Base-by-base conservation (phyloP, 1,140 invertebrate species). In the Lepeophtheirus salmonis region DNA sequence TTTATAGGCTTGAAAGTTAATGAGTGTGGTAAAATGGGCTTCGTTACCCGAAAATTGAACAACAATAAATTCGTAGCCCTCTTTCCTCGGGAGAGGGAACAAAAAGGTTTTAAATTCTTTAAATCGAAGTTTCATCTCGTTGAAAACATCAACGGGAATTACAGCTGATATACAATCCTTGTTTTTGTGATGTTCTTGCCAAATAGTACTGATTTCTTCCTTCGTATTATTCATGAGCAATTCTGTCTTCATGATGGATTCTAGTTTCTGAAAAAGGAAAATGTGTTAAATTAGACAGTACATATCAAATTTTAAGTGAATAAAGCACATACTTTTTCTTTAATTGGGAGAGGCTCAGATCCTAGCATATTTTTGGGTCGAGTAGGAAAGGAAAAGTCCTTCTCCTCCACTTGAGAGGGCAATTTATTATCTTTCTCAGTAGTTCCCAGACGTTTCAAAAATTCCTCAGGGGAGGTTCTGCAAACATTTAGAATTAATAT, bases 41-140 rank as follows among this genome's bases (percentile, higher is more conserved):
- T 83, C 77, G 65, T 80, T 81, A 30, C 70, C 78, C 65, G 76
- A 73, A 72, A 83, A 82, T 70, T 91, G 86, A 62, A 77, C 77
- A 70, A 91, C 75, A 59, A 89, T 80, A 67, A 90, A 91, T 71
- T 94, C 89, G 71, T 86, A 91, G 13, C 89, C 88, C 67, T 85
- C 78, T 18, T 79, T 76, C 63, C 84, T 74, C 2, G 86, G 87
- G 41, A 94, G 66, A 3, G 88, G 83, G 64, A 89, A 78, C 21
- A 94, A 62, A 72, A 94, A 94, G n/a, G 68, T 80, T 1, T 80
- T 76, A 70, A 77, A 79, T 51, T 77, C 69, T 63, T 72, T 72
- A 60, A 78, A 77, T 14, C 75, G 75, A 21, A 74, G 63, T 55
- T 76, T 73, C 56, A 87, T 73, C 49, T 69, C 74, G 6, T 77